These are phyloP conservation scores for Matsumurasca onukii DNA, from an alignment of 1,140 invertebrate genomes.

Conservation along the genomic window DNA sequence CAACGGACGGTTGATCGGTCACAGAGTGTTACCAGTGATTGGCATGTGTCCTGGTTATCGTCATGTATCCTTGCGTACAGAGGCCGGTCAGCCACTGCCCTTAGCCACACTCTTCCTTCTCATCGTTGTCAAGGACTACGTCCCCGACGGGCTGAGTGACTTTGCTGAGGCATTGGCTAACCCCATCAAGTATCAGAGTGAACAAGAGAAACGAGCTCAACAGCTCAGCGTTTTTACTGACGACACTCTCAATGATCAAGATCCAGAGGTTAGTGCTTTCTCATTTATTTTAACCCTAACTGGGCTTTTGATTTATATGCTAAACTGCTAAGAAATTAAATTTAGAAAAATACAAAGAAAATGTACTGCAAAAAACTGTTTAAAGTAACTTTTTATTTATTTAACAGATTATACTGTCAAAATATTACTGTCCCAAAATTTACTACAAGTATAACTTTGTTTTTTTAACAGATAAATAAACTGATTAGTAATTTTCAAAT, in stretches of 20 bases:
- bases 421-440: too few species aligned
- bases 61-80: slow-evolving; percentile 84
- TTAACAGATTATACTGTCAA: too few species aligned
- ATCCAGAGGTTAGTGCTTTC: slow-evolving; percentile 14
- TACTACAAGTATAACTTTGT: too few species aligned
- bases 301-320: too few species aligned
- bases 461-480: too few species aligned
- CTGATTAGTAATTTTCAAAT: too few species aligned
- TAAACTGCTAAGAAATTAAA: too few species aligned
- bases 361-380: too few species aligned
- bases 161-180: slow-evolving; percentile 96
- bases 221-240: slow-evolving; percentile 90
- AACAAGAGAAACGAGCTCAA: slow-evolving; percentile 87
- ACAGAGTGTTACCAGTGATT: slow-evolving; percentile 93
- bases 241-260: slow-evolving; percentile 52
- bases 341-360: too few species aligned
- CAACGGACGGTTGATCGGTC: slow-evolving; percentile 89
- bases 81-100: slow-evolving; percentile 91
- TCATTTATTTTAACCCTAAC: neutral
- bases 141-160: slow-evolving; percentile 91
- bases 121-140: slow-evolving; percentile 95
- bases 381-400: too few species aligned
- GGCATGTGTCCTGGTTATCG: slow-evolving; percentile 94
- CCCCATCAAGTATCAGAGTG: slow-evolving; percentile 95
- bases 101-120: slow-evolving; percentile 89